These are phyloP conservation scores for Plectropomus leopardus DNA, from an alignment of 2,113 vertebrate species.

Conservation along the genomic window DNA sequence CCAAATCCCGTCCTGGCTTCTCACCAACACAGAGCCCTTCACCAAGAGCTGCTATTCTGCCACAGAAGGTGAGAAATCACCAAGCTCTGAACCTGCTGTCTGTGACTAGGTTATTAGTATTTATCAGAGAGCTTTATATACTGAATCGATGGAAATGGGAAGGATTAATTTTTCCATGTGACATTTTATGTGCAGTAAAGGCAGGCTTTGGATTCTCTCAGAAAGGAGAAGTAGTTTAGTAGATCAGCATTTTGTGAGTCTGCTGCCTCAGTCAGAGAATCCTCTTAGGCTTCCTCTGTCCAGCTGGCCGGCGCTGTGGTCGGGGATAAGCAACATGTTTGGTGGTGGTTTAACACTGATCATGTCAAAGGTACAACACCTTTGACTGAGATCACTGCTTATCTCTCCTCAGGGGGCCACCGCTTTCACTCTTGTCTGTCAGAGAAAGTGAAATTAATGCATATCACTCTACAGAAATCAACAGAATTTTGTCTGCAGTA, in stretches of 20 bases:
- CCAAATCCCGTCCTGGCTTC: slow-evolving; percentile 64
- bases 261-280: slow-evolving; percentile 4
- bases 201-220: background rate
- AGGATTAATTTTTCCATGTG: background rate
- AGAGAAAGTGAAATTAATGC: background rate
- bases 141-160: background rate
- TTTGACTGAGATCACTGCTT: slow-evolving; percentile 13
- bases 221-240: background rate
- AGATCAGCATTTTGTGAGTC: background rate
- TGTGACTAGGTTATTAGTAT: background rate
- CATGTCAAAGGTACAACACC: slow-evolving; percentile 19
- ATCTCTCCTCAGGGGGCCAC: slow-evolving; percentile 17
- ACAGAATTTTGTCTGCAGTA: background rate
- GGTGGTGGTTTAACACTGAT: slow-evolving; percentile 47
- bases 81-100: background rate
- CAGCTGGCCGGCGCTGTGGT: background rate
- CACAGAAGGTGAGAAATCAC: slow-evolving; percentile 76
- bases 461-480: background rate
- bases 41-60: slow-evolving; percentile 82
- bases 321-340: slow-evolving; percentile 29
- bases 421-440: background rate
- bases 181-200: background rate
- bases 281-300: slow-evolving; percentile 18
- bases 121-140: background rate
- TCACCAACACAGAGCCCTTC: slow-evolving; percentile 65